A percentile compares a stretch with the other conserved stretches of the same genome.
These are phyloP conservation scores for Cuculus canorus DNA, from an alignment of 2,797 vertebrate genomes.

Conservation along the genomic window DNA sequence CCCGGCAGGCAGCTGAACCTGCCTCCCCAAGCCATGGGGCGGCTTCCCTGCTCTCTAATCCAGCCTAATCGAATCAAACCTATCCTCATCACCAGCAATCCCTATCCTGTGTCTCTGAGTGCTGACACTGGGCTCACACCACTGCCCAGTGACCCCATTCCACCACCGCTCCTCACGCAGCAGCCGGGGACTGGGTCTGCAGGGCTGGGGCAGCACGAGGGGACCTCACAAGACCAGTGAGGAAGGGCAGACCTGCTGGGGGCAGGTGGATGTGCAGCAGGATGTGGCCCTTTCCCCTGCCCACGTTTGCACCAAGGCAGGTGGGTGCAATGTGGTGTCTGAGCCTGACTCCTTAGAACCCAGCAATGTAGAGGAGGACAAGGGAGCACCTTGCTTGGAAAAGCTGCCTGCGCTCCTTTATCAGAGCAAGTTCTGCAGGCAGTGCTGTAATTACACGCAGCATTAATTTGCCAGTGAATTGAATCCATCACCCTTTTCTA, in stretches of 20 bases:
- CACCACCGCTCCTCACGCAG: neutral
- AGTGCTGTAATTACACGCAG: neutral
- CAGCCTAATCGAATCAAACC: conserved; percentile 36
- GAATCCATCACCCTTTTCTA: neutral
- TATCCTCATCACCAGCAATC: conserved; percentile 15
- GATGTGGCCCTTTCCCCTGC: neutral
- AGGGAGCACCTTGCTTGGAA: neutral
- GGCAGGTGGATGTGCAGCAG: fast-evolving
- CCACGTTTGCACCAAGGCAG: neutral
- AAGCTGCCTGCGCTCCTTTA: neutral
- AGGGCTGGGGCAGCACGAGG: neutral
- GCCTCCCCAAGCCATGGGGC: neutral
- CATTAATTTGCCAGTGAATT: neutral
- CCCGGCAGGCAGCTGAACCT: neutral
- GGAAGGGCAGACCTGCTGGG: neutral
- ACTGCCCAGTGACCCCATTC: too few species aligned
- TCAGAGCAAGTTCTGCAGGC: fast-evolving
- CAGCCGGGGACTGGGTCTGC: neutral
- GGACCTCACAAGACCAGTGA: neutral
- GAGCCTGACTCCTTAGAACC: fast-evolving
- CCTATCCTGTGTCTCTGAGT: neutral
- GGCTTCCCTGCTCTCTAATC: neutral
- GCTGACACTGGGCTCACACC: fast-evolving
- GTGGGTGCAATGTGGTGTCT: neutral
- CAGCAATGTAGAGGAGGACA: neutral